Evolutionary conservation across 2,113 vertebrate species (phyloP).

Genomic region (Reinhardtius hippoglossoides): DNA sequence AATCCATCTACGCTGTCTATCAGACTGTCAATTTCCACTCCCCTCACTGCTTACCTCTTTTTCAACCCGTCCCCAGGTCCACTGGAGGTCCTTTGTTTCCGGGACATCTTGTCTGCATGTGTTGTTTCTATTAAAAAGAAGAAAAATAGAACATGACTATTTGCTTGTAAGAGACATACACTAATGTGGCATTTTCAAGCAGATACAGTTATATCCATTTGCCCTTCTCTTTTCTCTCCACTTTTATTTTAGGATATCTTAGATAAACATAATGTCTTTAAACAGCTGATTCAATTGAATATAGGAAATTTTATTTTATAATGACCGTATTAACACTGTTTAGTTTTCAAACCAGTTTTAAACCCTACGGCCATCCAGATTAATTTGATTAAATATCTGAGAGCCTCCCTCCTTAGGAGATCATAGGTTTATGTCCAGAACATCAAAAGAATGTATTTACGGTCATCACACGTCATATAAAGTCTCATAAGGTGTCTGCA

Average conservation of each 20-base stretch:
- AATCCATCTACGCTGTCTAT: slow-evolving; percentile 78
- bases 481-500: neutral
- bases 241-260: neutral
- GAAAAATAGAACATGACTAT: neutral
- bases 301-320: no score
- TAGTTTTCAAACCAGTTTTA: no score
- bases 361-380: neutral
- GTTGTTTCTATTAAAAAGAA: neutral
- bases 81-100: slow-evolving; percentile 22
- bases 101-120: neutral
- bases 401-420: neutral
- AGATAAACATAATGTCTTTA: neutral
- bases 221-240: neutral
- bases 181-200: neutral
- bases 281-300: neutral
- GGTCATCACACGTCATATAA: neutral
- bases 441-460: neutral
- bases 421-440: neutral
- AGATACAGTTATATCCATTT: neutral
- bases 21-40: slow-evolving; percentile 71
- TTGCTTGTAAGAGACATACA: neutral
- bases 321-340: no score
- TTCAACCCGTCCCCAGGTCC: slow-evolving; percentile 32
- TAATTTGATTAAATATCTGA: neutral
- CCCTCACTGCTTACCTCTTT: slow-evolving; percentile 59